Evolutionary conservation across 2,113 vertebrate species (phyloP).

Genomic region (Notarius lentiginosus): DNA sequence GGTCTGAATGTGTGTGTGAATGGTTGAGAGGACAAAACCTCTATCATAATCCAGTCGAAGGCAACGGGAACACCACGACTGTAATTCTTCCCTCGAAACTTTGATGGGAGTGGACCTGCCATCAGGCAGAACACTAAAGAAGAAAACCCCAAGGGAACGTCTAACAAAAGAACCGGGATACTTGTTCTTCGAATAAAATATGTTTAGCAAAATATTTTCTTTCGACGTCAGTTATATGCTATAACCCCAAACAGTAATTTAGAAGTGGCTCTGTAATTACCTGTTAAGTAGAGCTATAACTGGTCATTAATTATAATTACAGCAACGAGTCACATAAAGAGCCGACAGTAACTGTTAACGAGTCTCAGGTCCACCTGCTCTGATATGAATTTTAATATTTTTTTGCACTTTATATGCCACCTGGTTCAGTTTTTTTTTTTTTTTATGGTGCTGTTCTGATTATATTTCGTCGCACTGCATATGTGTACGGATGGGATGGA

Average conservation of each 20-base stretch:
- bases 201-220: background rate
- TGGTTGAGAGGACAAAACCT: too few species aligned
- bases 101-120: too few species aligned
- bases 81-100: too few species aligned
- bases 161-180: background rate
- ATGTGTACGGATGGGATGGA: background rate
- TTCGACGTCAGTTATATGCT: background rate
- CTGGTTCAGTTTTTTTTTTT: background rate
- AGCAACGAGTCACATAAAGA: background rate
- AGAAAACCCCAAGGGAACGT: too few species aligned
- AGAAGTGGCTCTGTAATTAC: background rate
- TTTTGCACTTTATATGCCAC: background rate
- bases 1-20: too few species aligned
- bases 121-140: too few species aligned
- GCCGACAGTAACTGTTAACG: background rate
- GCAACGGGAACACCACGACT: too few species aligned
- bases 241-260: background rate
- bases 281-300: constrained; percentile 1
- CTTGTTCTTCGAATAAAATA: background rate
- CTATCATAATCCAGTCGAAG: too few species aligned
- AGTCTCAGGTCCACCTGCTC: background rate
- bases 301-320: constrained; percentile 21
- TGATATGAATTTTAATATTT: background rate
- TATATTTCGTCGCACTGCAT: background rate
- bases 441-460: background rate